Conservation (phyloP, 2,113 vertebrate species). For the Apus apus region DNA sequence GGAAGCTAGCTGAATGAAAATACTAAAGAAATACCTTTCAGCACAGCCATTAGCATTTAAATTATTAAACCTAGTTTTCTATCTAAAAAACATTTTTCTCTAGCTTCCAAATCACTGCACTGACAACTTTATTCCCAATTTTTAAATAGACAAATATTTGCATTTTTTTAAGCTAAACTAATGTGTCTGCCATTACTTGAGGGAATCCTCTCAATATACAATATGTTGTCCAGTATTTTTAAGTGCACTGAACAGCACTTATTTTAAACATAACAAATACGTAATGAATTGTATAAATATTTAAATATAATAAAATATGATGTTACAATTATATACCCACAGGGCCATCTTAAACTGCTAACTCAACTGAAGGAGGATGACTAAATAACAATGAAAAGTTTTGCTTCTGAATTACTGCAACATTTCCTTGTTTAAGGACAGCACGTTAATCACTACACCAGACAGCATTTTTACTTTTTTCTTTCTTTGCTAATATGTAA, state of each 20-base stretch:
- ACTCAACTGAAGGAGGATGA: not conserved
- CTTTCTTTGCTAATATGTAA: not conserved
- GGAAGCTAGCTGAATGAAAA: not conserved
- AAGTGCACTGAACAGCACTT: not conserved
- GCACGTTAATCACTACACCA: not conserved
- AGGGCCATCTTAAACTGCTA: not conserved
- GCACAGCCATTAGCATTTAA: not conserved
- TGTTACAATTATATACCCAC: not conserved
- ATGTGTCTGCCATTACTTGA: not conserved
- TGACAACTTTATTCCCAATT: too few relatives aligned
- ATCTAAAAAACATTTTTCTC: too few relatives aligned
- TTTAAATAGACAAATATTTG: slow-evolving; percentile 13
- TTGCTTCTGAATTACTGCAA: not conserved
- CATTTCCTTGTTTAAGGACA: not conserved
- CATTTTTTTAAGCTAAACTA: slow-evolving; percentile 22
- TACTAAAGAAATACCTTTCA: not conserved
- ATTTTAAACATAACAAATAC: too few relatives aligned
- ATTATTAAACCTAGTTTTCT: not conserved
- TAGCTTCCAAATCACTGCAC: too few relatives aligned
- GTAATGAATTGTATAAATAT: too few relatives aligned
- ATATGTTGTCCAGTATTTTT: not conserved
- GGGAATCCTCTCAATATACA: slow-evolving; percentile 9
- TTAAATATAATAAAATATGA: too few relatives aligned
- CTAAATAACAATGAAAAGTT: not conserved
- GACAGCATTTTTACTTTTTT: not conserved